Evolutionary conservation across 92 coral and sea anemone species (phyloP).

Genomic region (Actinostola sp.): DNA sequence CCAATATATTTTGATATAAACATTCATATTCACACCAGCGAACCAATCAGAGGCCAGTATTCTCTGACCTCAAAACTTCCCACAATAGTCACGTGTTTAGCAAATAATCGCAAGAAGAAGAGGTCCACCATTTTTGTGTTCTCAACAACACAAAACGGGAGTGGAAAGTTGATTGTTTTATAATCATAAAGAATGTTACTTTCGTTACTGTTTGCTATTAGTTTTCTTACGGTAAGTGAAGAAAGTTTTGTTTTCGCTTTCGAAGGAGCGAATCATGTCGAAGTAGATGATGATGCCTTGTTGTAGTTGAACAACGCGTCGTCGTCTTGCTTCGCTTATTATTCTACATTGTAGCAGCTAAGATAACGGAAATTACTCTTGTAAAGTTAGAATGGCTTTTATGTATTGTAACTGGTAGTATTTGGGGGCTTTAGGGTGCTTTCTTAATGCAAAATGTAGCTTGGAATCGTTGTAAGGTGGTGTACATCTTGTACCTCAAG

Average conservation of each 20-base stretch:
- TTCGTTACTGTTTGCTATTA: slow-evolving; percentile 21
- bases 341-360: neutral
- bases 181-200: slow-evolving; percentile 12
- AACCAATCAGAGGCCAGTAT: slow-evolving; percentile 22
- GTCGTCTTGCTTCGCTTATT: neutral
- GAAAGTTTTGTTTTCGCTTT: neutral
- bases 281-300: slow-evolving; percentile 10
- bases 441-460: too few species aligned
- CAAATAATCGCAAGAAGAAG: slow-evolving; percentile 2
- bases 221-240: slow-evolving; percentile 7
- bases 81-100: slow-evolving; percentile 36
- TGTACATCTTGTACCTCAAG: neutral
- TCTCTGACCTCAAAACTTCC: slow-evolving; percentile 36
- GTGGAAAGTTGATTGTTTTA: slow-evolving; percentile 19
- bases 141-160: slow-evolving; percentile 1
- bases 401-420: neutral
- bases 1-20: slow-evolving; percentile 20
- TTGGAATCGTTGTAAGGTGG: too few species aligned
- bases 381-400: neutral
- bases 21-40: neutral
- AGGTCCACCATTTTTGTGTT: slow-evolving; percentile 42
- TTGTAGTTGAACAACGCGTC: neutral
- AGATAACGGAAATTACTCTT: slow-evolving; percentile 5
- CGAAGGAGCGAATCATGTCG: slow-evolving; percentile 6
- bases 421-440: neutral